Conservation (phyloP, 2,888 invertebrate species). For the Pocota personata region DNA sequence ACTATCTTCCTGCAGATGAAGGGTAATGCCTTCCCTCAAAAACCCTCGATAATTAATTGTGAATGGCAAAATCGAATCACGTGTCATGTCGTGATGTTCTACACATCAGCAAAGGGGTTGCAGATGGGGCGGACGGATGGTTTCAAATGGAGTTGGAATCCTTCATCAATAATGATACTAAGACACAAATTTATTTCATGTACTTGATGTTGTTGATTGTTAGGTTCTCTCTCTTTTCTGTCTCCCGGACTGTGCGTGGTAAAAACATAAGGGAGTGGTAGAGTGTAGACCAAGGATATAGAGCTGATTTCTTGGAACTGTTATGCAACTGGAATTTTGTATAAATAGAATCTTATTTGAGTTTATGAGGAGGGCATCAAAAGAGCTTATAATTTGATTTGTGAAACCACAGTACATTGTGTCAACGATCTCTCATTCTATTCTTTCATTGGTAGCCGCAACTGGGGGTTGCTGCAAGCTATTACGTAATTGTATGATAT, state of each 20-base stretch:
- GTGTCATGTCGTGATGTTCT: slow-evolving; percentile 53
- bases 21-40: not conserved
- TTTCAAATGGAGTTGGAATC: slow-evolving; percentile 16
- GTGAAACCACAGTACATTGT: not conserved
- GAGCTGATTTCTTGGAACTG: not conserved
- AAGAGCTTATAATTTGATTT: not conserved
- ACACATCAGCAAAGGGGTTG: slow-evolving; percentile 1
- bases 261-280: not conserved
- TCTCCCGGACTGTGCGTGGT: not conserved
- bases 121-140: not conserved
- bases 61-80: slow-evolving; percentile 66
- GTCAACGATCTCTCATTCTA: no score
- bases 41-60: slow-evolving; percentile 59
- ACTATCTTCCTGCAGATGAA: slow-evolving; percentile 5
- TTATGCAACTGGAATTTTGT: not conserved
- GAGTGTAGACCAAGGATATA: no score
- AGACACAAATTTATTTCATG: slow-evolving; percentile 10
- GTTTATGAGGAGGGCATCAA: not conserved
- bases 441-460: no score
- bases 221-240: not conserved
- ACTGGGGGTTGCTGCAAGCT: no score
- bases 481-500: no score
- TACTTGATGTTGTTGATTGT: not conserved
- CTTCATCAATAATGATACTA: slow-evolving; percentile 34
- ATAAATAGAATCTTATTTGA: not conserved